Base-by-base conservation (phyloP, 2,113 vertebrate species). In the Hypocryptadius cinnamomeus region DNA sequence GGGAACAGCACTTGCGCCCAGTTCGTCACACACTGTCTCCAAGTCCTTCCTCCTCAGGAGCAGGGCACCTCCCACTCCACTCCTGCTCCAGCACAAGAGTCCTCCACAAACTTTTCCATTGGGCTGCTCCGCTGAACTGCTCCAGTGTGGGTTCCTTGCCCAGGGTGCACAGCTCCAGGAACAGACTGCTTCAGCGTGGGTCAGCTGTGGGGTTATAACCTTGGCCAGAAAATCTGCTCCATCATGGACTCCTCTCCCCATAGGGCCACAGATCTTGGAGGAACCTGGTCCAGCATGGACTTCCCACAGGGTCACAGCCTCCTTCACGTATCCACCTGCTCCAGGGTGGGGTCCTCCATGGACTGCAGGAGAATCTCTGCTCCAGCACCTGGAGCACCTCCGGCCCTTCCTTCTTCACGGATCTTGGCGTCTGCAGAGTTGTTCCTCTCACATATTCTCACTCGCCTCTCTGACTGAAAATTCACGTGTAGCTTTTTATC, bases 1-100 rank as follows among this genome's bases (percentile, higher is more conserved):
- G 11, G 20, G 8, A 47, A 61, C 14, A 37, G 10, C 28, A n/a
- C 7, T 21, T 66, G 7, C 10, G 20, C 7, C 27, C 35, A 69
- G 15, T 12, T 48, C 8, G 6, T 42, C 47, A 40, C 8, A 61
- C 3, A 4, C 13, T 40, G 19, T 22, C 16, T 40, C 6, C 0
- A 0, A 23, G 17, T 40, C 25, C 30, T 47, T 40, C 25, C 47
- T 42, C 21, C 40, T 61, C 15, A 33, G 54, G 25, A 25, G 18
- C 8, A 48, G 30, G 22, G 63, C 25, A 37, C 8, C 14, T 48
- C 48, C 44, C 31, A 42, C 25, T 56, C 70, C 28, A 42, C 6
- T 19, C 10, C 42, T 64, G 42, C 48, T 64, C 37, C 37, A 50
- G 15, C 16, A 6, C 5, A 28, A 48, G 20, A 39, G 18, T 33